phyloP scores from a whole-genome alignment of 2,113 vertebrate genomes.

The Gasterosteus nipponicus region DNA sequence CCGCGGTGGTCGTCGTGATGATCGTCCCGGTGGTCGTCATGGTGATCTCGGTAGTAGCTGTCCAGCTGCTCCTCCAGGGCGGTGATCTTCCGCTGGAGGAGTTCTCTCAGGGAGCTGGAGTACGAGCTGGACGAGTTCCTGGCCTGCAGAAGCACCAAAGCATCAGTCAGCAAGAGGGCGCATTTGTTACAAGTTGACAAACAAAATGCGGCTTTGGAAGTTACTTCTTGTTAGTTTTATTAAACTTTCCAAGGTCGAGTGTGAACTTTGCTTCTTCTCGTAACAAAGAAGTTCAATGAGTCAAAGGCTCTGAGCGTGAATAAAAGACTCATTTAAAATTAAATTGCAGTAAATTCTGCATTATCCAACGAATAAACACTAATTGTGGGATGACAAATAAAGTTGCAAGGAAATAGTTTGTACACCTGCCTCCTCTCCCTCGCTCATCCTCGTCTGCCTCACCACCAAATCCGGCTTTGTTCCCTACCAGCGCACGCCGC shows the following conservation, averaged over 20 bases:
- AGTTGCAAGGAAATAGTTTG: conserved; percentile 10
- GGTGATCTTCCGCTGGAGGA: conserved; percentile 83
- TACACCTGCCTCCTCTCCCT: conserved; percentile 32
- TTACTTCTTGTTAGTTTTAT: neutral
- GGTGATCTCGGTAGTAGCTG: conserved; percentile 68
- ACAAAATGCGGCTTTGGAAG: neutral
- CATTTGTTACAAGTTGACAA: neutral
- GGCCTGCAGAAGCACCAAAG: conserved; percentile 56
- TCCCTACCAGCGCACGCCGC: conserved; percentile 56
- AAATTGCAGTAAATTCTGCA: neutral
- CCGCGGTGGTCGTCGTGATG: conserved; percentile 12
- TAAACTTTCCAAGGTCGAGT: neutral
- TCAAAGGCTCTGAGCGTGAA: neutral
- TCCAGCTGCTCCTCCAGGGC: conserved; percentile 85
- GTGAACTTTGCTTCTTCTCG: neutral
- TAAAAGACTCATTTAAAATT: neutral
- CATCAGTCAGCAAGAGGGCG: neutral
- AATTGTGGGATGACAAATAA: conserved; percentile 9
- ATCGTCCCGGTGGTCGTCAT: conserved; percentile 22
- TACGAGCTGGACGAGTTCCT: conserved; percentile 85
- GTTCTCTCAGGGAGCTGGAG: conserved; percentile 82
- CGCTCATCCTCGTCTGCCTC: conserved; percentile 51
- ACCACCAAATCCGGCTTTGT: conserved; percentile 78
- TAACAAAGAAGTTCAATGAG: neutral
- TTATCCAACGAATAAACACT: neutral